These are phyloP conservation scores for Lysandra bellargus DNA, from an alignment of 2,888 invertebrate species.

Conservation along the genomic window DNA sequence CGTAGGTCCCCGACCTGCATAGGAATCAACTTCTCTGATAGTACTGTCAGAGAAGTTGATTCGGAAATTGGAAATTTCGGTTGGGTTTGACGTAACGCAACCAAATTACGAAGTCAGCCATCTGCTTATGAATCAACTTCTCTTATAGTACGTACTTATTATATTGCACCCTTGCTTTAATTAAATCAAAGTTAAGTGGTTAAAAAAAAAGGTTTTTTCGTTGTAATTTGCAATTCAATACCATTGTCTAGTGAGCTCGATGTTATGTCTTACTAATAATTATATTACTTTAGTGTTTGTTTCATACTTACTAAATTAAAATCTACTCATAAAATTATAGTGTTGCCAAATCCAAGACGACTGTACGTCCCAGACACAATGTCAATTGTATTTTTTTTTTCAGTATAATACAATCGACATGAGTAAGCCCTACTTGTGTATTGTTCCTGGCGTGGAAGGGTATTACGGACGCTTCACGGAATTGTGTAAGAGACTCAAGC, in stretches of 20 bases:
- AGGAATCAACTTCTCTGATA: too few relatives aligned
- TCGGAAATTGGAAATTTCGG: too few relatives aligned
- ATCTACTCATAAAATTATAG: not conserved
- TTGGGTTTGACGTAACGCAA: too few relatives aligned
- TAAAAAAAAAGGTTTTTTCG: too few relatives aligned
- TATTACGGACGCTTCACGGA: constrained; percentile 48
- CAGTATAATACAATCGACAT: constrained; percentile 52
- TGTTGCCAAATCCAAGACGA: not conserved
- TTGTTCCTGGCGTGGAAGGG: constrained; percentile 58
- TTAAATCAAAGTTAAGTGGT: too few relatives aligned
- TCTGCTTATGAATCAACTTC: too few relatives aligned
- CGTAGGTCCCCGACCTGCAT: too few relatives aligned
- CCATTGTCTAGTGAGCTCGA: not conserved
- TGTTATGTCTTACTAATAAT: not conserved
- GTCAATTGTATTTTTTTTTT: constrained; percentile 32
- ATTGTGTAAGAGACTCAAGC: constrained; percentile 52
- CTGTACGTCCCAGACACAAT: not conserved
- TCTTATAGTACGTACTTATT: too few relatives aligned
- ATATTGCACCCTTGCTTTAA: too few relatives aligned
- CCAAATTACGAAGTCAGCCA: too few relatives aligned
- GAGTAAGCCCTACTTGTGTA: constrained; percentile 47
- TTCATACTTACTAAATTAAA: not conserved
- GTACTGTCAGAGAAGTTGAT: too few relatives aligned
- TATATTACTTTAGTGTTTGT: too few relatives aligned
- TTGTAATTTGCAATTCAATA: not conserved